Base-by-base conservation (phyloP, 1,140 invertebrate genomes). In the Aphelenchoides fujianensis region DNA sequence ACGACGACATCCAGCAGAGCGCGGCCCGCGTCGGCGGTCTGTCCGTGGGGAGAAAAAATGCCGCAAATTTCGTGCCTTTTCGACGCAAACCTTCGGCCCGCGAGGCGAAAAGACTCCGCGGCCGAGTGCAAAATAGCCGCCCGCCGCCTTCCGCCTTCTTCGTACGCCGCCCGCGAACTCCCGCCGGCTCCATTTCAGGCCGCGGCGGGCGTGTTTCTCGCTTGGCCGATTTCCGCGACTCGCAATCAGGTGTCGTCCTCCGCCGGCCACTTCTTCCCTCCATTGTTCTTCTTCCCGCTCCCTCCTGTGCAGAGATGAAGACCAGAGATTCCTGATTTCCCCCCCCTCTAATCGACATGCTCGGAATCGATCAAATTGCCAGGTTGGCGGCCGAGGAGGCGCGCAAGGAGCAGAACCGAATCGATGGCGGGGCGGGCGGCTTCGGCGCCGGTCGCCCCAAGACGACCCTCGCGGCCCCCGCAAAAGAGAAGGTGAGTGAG, bases 311-410 rank as follows among this genome's bases (percentile, higher is more conserved):
- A 32, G 55, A 59, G 55, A 30, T 59, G 7, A 19, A 59, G 23
- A 7, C 5, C 7, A 59, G 55, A 48, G 41, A 12, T 48, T 61
- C 57, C 36, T 61, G 57, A 61, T 30, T 30, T 61, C 16, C 0
- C 7, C 34, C 16, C 32, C n/a, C 19, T 32, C 7, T 16, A 59
- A n/a, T 12, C 54, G 68, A 36, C 9, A 82, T 82, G 80, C 68
- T 83, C 32, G 82, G 81, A 36, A 83, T 83, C 70, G 82, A 83
- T 77, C 80, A 83, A 79, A 83, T 83, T 78, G 81, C 81, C 63
- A 82, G 81, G 73, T 74, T 83, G 55, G 82, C 82, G 19, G 82
- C 82, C 30, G 82, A 83, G 63, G 82, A 83, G 63, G 82, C 82
- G n/a, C 79, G 82, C 16, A 82, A 82, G 64, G 82, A 84, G 68